These are phyloP conservation scores for Drosophila planitibia DNA, from an alignment of 2,888 invertebrate species.

Conservation along the genomic window DNA sequence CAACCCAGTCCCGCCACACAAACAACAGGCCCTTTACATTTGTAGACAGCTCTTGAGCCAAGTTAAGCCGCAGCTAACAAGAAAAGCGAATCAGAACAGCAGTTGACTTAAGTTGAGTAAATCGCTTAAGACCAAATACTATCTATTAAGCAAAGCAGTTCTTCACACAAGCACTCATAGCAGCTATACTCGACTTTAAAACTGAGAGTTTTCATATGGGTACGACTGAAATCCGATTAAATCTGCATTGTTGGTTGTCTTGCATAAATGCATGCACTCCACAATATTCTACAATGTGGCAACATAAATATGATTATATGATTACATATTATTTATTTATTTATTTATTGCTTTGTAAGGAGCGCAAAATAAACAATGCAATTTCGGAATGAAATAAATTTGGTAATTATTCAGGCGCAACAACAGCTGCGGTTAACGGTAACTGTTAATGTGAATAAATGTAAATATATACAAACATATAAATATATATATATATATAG, in stretches of 20 bases:
- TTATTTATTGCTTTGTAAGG: not conserved
- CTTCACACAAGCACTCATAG: not conserved
- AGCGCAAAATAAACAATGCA: not conserved
- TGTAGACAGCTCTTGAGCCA: constrained; percentile 9
- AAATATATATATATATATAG: not conserved
- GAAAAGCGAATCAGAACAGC: not conserved
- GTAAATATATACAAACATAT: not conserved
- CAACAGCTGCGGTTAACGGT: not conserved
- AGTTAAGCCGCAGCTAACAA: not conserved
- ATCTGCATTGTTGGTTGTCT: not conserved
- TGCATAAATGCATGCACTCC: too few relatives aligned
- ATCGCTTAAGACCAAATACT: not conserved
- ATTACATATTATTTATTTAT: not conserved
- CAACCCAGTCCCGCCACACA: not conserved
- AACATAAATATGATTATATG: not conserved
- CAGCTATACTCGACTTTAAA: too few relatives aligned
- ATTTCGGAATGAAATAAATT: not conserved
- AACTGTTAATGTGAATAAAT: not conserved
- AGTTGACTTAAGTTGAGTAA: not conserved
- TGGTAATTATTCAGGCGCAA: constrained; percentile 4
- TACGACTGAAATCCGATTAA: not conserved
- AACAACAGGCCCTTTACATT: not conserved
- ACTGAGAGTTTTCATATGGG: too few relatives aligned
- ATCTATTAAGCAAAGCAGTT: not conserved
- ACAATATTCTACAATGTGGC: not conserved